Percentiles rank a stretch among this genome's conserved stretches.
phyloP scores from a whole-genome alignment of 2,113 vertebrate genomes.

The Urocynchramus pylzowi region DNA sequence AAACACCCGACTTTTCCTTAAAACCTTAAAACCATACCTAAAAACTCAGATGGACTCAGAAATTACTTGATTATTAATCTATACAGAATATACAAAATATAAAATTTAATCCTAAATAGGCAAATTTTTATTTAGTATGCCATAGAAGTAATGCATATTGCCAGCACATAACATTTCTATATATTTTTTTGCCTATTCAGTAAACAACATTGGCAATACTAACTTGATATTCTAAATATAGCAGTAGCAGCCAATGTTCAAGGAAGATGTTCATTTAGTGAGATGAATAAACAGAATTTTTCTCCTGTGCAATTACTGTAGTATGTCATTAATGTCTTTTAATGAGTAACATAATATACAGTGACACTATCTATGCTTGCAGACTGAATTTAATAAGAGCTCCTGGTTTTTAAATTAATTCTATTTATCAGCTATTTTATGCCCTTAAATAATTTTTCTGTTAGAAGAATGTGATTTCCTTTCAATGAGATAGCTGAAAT shows the following conservation, averaged over 20 bases:
- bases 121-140: neutral
- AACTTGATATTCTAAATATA: neutral
- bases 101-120: neutral
- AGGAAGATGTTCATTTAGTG: neutral
- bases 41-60: neutral
- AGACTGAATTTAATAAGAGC: neutral
- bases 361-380: neutral
- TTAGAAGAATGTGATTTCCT: neutral
- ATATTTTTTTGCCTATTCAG: conserved; percentile 1
- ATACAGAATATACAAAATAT: neutral
- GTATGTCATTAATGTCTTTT: neutral
- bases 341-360: conserved; percentile 17
- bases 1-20: too few relatives aligned
- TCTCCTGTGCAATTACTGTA: neutral
- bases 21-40: too few relatives aligned
- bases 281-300: neutral
- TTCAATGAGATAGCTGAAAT: neutral
- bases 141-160: neutral
- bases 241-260: neutral
- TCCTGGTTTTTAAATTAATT: neutral
- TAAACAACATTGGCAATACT: neutral
- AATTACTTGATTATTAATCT: neutral
- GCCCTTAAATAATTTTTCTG: neutral
- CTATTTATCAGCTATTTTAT: neutral
- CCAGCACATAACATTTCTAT: neutral